Percentiles rank a stretch among this genome's conserved stretches.
Conservation (phyloP, 2,113 vertebrate genomes). For the Capreolus pygargus region DNA sequence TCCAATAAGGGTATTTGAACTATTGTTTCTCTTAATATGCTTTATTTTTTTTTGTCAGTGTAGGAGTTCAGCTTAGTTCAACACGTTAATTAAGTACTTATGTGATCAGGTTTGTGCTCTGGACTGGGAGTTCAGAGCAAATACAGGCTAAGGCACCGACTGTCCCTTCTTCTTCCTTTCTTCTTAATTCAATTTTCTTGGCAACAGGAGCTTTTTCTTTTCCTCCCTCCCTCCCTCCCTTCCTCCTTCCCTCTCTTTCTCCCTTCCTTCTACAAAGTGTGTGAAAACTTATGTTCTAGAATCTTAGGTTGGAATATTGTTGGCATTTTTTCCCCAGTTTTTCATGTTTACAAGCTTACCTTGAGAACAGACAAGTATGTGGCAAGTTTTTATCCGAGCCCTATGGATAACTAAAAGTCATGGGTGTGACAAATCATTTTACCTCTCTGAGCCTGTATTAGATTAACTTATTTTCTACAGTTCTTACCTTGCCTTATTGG, state of each 20-base stretch:
- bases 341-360: background rate
- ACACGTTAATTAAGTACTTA: conserved; percentile 39
- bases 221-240: no score
- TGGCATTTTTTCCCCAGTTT: background rate
- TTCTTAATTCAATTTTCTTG: conserved; percentile 26
- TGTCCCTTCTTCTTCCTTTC: background rate
- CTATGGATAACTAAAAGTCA: conserved; percentile 26
- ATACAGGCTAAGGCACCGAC: background rate
- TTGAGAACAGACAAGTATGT: background rate
- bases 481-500: background rate
- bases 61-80: conserved; percentile 47
- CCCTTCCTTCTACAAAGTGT: background rate
- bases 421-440: conserved; percentile 10
- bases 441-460: background rate
- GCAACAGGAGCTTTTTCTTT: background rate
- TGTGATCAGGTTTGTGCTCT: background rate
- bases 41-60: conserved; percentile 42
- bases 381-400: background rate
- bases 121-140: conserved; percentile 26
- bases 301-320: background rate
- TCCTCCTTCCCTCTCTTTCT: background rate
- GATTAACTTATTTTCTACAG: background rate
- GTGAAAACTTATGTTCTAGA: conserved; percentile 5
- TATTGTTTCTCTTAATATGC: conserved; percentile 48
- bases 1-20: conserved; percentile 16